Conservation (phyloP, 2,113 vertebrate species). For the Spea multiplicata region DNA sequence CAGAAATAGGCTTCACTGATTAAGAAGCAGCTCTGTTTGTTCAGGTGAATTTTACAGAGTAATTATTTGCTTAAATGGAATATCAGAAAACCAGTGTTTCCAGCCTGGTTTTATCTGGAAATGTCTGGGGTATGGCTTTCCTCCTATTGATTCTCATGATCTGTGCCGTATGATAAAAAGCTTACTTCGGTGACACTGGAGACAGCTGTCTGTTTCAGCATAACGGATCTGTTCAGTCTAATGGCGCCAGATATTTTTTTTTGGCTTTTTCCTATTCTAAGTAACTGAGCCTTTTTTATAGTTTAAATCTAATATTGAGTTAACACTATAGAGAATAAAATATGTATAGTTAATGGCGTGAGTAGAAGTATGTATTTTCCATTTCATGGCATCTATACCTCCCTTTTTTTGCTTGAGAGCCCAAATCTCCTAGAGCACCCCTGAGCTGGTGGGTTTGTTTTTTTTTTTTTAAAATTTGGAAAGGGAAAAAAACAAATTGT, state of each 20-base stretch:
- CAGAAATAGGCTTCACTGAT: conserved; percentile 30
- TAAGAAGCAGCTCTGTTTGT: conserved; percentile 25
- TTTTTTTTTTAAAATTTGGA: too few species aligned
- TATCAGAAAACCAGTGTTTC: conserved; percentile 17
- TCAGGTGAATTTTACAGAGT: conserved; percentile 37
- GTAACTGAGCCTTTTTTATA: conserved; percentile 45
- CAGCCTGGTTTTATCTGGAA: conserved; percentile 27
- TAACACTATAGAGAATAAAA: too few species aligned
- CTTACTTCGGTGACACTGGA: conserved; percentile 65
- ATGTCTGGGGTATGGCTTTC: conserved; percentile 37
- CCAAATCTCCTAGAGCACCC: too few species aligned
- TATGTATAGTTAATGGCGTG: too few species aligned
- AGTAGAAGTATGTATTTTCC: too few species aligned
- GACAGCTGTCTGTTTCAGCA: conserved; percentile 70
- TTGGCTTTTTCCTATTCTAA: conserved; percentile 50
- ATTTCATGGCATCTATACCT: too few species aligned
- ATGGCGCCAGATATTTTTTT: conserved; percentile 59
- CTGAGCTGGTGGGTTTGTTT: too few species aligned
- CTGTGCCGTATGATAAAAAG: conserved; percentile 62
- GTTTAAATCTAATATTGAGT: too few species aligned
- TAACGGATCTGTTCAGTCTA: conserved; percentile 60
- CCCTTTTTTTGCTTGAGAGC: too few species aligned
- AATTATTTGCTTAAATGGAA: conserved; percentile 33
- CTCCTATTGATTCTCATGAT: conserved; percentile 73
- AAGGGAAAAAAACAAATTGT: too few species aligned